These are phyloP conservation scores for Polypedilum vanderplanki DNA, from an alignment of 1,140 invertebrate genomes.

Conservation along the genomic window DNA sequence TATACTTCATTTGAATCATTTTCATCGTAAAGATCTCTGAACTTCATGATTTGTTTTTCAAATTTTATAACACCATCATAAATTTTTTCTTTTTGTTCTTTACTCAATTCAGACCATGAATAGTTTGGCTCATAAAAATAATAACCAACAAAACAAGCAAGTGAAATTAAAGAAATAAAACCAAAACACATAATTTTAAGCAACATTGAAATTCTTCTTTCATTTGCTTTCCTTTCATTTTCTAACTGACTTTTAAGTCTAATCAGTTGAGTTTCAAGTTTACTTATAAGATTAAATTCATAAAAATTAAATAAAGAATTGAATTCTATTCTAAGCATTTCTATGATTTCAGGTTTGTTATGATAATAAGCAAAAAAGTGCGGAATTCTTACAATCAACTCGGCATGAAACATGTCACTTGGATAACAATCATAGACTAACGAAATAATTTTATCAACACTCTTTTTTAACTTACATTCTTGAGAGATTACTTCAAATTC, in stretches of 20 bases:
- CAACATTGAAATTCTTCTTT: background rate
- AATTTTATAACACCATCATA: too few species aligned
- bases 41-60: too few species aligned
- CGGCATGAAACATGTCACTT: background rate
- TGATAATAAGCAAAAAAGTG: background rate
- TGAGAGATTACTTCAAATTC: background rate
- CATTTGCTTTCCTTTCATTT: background rate
- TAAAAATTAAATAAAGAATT: background rate
- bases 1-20: too few species aligned
- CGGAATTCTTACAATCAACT: background rate
- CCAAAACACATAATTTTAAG: background rate
- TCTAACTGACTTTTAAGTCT: background rate
- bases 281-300: background rate
- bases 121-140: too few species aligned
- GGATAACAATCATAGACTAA: background rate
- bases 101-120: too few species aligned
- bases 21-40: too few species aligned
- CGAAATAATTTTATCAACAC: background rate
- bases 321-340: background rate
- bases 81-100: too few species aligned
- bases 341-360: background rate
- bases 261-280: background rate
- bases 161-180: too few species aligned
- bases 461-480: background rate
- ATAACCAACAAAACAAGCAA: too few species aligned